Evolutionary conservation across 2,888 invertebrate species (phyloP).

Genomic region (Achlya flavicornis): DNA sequence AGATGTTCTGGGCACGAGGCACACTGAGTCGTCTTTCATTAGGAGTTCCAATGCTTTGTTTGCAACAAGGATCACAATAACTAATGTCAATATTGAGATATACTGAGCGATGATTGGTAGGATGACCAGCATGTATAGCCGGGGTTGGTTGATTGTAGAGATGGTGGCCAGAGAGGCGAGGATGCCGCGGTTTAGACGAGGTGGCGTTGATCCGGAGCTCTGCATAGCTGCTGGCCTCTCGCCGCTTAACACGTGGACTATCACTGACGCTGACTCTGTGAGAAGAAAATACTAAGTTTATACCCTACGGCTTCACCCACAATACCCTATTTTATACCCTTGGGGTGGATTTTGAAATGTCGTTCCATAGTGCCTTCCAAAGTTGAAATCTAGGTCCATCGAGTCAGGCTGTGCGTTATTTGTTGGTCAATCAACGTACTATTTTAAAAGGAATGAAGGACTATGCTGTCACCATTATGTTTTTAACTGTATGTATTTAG

Average conservation of each 20-base stretch:
- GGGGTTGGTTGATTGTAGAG: constrained; percentile 52
- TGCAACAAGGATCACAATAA: constrained; percentile 39
- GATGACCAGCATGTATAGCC: constrained; percentile 41
- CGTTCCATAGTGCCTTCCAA: too few relatives aligned
- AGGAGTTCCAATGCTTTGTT: constrained; percentile 33
- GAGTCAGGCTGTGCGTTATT: too few relatives aligned
- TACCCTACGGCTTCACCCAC: too few relatives aligned
- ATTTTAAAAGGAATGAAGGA: too few relatives aligned
- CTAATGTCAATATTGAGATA: constrained; percentile 40
- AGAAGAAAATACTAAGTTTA: constrained; percentile 19
- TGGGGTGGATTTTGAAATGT: too few relatives aligned
- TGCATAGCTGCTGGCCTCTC: constrained; percentile 87
- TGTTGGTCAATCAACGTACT: too few relatives aligned
- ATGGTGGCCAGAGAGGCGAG: constrained; percentile 58
- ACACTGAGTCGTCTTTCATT: constrained; percentile 23
- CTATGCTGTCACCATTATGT: too few relatives aligned
- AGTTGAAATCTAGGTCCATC: too few relatives aligned
- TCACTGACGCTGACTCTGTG: constrained; percentile 90
- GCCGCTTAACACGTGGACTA: constrained; percentile 93
- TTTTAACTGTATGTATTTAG: too few relatives aligned
- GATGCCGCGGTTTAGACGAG: constrained; percentile 61
- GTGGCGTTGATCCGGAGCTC: constrained; percentile 72
- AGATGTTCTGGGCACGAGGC: constrained; percentile 26
- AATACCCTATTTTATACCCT: too few relatives aligned
- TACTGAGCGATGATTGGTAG: constrained; percentile 46